A percentile compares a stretch with the other conserved stretches of the same genome.
Evolutionary conservation across 2,797 vertebrate genomes (phyloP).

Genomic region (Sebastes cheni): DNA sequence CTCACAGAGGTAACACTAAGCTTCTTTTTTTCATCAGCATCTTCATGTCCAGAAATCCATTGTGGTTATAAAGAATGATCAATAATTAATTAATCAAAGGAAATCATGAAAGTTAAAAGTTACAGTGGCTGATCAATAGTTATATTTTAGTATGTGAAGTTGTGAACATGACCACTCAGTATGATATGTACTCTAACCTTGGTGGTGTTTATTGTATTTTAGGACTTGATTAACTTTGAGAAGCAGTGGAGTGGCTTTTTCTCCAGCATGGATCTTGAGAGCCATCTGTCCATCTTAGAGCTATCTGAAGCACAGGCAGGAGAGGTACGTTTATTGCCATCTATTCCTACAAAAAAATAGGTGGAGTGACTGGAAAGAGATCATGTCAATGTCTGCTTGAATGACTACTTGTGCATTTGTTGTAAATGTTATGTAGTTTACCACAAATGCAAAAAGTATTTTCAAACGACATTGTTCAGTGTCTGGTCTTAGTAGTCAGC

Average conservation of each 20-base stretch:
- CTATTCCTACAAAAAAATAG: not conserved
- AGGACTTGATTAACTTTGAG: slow-evolving; percentile 92
- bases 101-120: not conserved
- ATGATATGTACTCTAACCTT: not conserved
- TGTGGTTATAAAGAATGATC: not conserved
- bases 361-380: not conserved
- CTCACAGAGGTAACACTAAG: slow-evolving; percentile 86
- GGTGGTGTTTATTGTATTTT: slow-evolving; percentile 29
- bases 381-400: not conserved
- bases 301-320: slow-evolving; percentile 95
- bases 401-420: not conserved
- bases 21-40: not conserved
- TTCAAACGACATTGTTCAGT: not conserved
- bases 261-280: slow-evolving; percentile 94
- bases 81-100: not conserved
- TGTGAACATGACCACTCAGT: not conserved
- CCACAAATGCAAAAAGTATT: not conserved
- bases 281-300: slow-evolving; percentile 91
- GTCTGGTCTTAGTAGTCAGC: not conserved
- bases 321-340: slow-evolving; percentile 81
- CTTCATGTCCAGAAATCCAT: not conserved
- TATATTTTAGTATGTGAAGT: not conserved
- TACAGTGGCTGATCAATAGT: not conserved
- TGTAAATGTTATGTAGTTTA: not conserved
- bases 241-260: slow-evolving; percentile 94